phyloP scores from a whole-genome alignment of 2,888 invertebrate species.

The Encarsia formosa region DNA sequence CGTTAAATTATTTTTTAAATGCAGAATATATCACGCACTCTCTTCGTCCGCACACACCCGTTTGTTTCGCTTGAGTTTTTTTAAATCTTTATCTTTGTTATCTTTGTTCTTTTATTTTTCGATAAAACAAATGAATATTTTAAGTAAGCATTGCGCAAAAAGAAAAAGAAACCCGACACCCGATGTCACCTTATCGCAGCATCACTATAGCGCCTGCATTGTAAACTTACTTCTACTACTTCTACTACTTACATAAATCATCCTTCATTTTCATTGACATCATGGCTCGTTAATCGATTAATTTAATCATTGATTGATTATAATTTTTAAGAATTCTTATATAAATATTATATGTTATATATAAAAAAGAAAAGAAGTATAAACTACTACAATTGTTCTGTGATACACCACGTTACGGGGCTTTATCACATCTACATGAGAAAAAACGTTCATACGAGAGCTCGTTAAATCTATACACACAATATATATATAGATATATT shows the following conservation, averaged over 20 bases:
- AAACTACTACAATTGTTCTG: conserved; percentile 51
- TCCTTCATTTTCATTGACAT: conserved; percentile 43
- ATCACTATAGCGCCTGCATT: conserved; percentile 48
- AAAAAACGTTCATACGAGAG: conserved; percentile 32
- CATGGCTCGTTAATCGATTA: conserved; percentile 46
- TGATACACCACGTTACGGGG: conserved; percentile 52
- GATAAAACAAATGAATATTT: conserved; percentile 1
- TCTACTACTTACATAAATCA: conserved; percentile 34
- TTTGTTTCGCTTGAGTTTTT: conserved; percentile 11
- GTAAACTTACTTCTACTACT: conserved; percentile 11
- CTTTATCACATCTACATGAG: conserved; percentile 45
- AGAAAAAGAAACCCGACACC: conserved; percentile 31
- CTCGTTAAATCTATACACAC: conserved; percentile 32
- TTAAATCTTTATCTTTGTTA: no score
- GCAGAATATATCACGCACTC: conserved; percentile 3
- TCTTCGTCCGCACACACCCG: conserved; percentile 13
- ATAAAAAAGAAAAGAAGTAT: conserved; percentile 31
- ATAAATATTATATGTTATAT: conserved; percentile 39
- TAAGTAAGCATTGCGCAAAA: conserved; percentile 7
- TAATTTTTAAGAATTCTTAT: conserved; percentile 47
- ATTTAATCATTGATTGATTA: no score
- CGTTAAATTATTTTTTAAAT: no score
- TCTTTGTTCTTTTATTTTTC: conserved; percentile 5
- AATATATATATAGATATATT: conserved; percentile 16
- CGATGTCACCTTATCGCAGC: conserved; percentile 43